phyloP scores from a whole-genome alignment of 1,140 invertebrate species.

The Coenobita brevimanus region DNA sequence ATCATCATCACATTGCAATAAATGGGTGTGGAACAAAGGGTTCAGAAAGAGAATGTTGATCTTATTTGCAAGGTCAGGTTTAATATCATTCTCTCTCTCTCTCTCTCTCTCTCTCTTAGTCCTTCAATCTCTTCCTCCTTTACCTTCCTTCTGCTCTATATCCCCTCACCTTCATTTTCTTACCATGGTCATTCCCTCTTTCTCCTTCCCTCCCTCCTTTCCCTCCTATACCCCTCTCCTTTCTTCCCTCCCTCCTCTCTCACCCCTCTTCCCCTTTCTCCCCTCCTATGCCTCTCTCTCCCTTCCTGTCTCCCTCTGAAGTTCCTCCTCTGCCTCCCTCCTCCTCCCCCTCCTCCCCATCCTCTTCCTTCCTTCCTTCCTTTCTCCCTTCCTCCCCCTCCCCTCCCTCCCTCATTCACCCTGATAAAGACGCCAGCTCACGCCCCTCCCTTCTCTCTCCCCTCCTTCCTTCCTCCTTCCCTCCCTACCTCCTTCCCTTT shows the following conservation, averaged over 20 bases:
- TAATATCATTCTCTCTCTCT: too few species aligned
- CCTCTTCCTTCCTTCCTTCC: neutral
- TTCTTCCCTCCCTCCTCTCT: neutral
- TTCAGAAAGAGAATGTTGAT: too few species aligned
- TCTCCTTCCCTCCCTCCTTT: neutral
- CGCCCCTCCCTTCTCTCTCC: too few species aligned
- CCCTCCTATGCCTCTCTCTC: neutral
- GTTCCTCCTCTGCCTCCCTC: neutral
- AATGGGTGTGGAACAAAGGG: too few species aligned
- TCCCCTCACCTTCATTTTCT: neutral
- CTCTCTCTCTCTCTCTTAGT: too few species aligned
- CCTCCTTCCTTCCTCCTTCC: too few species aligned
- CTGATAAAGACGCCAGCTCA: too few species aligned
- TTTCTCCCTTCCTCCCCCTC: slow-evolving; percentile 5
- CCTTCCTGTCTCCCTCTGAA: neutral
- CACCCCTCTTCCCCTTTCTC: neutral
- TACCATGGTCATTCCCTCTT: neutral
- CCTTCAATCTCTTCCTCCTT: neutral
- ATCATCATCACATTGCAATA: too few species aligned
- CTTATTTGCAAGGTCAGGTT: too few species aligned
- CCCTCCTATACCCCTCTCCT: neutral
- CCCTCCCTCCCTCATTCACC: too few species aligned
- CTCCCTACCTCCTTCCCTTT: too few species aligned
- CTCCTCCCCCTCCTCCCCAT: neutral
- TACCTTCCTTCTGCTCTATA: neutral